These are phyloP conservation scores for Campylorhamphus procurvoides DNA, from an alignment of 2,113 vertebrate genomes.

Conservation along the genomic window DNA sequence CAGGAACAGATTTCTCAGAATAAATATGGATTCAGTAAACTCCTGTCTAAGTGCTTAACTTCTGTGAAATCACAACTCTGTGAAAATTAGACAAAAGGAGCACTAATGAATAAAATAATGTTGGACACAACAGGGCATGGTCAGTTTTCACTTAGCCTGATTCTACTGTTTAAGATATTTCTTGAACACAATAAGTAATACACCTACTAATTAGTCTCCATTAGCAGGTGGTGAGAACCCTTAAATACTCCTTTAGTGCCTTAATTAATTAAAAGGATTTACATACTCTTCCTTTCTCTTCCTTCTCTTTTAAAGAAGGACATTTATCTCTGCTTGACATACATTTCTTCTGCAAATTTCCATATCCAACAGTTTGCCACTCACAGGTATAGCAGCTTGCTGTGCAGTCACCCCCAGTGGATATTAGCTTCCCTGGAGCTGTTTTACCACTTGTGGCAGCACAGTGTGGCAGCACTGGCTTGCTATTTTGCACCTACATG, in stretches of 20 bases:
- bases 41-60: background rate
- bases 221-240: constrained; percentile 5
- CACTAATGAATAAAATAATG: background rate
- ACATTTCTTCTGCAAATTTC: constrained; percentile 31
- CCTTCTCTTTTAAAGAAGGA: background rate
- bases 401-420: background rate
- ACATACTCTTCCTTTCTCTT: background rate
- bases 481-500: background rate
- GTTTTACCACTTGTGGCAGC: background rate
- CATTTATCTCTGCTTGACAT: constrained; percentile 51
- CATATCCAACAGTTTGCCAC: background rate
- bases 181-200: background rate
- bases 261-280: constrained; percentile 20
- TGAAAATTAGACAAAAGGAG: background rate
- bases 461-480: background rate
- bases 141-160: constrained; percentile 2
- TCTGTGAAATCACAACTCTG: background rate
- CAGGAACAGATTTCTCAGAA: background rate
- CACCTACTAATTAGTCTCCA: constrained; percentile 9
- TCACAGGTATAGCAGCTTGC: background rate
- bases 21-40: background rate
- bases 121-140: background rate
- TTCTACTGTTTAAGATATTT: constrained; percentile 6
- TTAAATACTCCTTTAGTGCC: constrained; percentile 17
- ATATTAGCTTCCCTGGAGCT: background rate